These are phyloP conservation scores for Drosophila eugracilis DNA, from an alignment of 1,140 invertebrate species.

Conservation along the genomic window DNA sequence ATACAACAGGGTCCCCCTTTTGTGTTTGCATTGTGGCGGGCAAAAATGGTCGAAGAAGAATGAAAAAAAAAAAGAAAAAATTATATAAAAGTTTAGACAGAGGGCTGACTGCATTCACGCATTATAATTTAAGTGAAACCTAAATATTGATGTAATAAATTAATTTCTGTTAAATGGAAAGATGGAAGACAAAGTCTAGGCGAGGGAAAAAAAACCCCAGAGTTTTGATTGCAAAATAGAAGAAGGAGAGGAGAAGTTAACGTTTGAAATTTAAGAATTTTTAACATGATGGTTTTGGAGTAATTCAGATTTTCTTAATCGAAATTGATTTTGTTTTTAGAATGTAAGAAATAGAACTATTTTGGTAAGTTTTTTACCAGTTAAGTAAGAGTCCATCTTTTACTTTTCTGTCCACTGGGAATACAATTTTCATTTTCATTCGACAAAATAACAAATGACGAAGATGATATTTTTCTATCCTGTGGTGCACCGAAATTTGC, in stretches of 20 bases:
- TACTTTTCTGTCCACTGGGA: constrained; percentile 50
- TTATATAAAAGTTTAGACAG: constrained; percentile 64
- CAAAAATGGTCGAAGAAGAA: constrained; percentile 20
- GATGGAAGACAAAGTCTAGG: constrained; percentile 12
- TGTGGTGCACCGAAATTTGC: constrained; percentile 52
- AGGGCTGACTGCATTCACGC: constrained; percentile 77
- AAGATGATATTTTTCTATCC: constrained; percentile 28
- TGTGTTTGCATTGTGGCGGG: constrained; percentile 64
- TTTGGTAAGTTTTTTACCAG: too few relatives aligned
- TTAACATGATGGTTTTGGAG: too few relatives aligned
- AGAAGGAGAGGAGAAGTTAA: neutral
- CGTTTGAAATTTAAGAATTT: neutral
- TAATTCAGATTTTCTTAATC: too few relatives aligned
- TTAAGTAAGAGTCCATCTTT: too few relatives aligned
- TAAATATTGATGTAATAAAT: constrained; percentile 84
- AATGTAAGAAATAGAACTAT: too few relatives aligned
- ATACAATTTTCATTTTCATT: constrained; percentile 72
- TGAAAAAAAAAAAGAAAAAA: constrained; percentile 3
- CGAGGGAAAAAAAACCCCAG: neutral
- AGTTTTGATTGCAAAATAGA: constrained; percentile 9
- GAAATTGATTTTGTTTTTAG: too few relatives aligned
- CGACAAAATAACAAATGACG: constrained; percentile 67
- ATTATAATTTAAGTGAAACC: constrained; percentile 84
- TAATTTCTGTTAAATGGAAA: constrained; percentile 78
- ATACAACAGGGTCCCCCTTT: constrained; percentile 1